Base-by-base conservation (phyloP, 2,113 vertebrate genomes). In the Alligator sinensis region DNA sequence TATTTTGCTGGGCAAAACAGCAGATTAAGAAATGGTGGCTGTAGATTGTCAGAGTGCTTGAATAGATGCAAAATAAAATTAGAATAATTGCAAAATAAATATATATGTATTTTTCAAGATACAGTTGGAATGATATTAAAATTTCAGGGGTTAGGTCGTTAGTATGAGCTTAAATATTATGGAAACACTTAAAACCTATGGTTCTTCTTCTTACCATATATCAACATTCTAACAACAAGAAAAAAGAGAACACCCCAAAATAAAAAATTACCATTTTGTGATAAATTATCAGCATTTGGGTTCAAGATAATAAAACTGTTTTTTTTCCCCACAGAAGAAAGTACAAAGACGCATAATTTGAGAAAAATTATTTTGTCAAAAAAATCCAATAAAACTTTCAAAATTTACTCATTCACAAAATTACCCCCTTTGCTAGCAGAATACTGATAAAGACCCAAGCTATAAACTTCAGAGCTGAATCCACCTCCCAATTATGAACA, bases 161-260 rank as follows among this genome's bases (percentile, higher is more conserved):
- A 95, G 92, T 90, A 92, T 5, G 78, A 91, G 60, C 91, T 95
- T 92, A 95, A 96, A 95, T 80, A 86, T 78, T 95, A 93, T 84
- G 68, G 27, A 47, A 87, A 84, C 94, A 76, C 88, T 96, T 93
- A 94, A 97, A 96, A 94, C 94, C 87, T 90, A 88, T 91, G 95
- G 93, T 94, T 97, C 96, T 97, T 94, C 95, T 96, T 96, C 89
- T 88, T 87, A 63, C 91, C 96, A 96, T 96, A 96, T 94, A 94
- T 95, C 95, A 93, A 94, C 81, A 28, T 87, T 92, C 84, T 66
- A 93, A 94, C 94, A 82, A 13, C 82, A 38, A 79, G 9, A 88
- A 59, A 94, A 96, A 91, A 3, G 30, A 89, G 84, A 84, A 93
- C 93, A 95, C 22, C 80, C 93, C 93, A 80, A 94, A 94, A 87